Conservation (phyloP, 1,140 invertebrate genomes). For the Saccostrea cuccullata region DNA sequence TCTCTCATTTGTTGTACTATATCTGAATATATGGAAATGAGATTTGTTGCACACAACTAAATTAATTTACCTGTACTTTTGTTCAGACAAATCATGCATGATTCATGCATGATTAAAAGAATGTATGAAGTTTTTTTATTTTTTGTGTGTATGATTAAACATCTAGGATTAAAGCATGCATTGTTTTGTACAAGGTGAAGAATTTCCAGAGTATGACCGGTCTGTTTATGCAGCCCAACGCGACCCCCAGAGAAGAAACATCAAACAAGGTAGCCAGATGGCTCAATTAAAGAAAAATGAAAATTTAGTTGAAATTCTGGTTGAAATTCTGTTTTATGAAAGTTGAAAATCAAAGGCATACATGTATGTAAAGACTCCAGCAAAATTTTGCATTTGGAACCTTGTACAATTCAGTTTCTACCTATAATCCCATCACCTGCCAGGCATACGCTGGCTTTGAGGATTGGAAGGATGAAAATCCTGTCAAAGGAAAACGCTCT, state of each 20-base stretch:
- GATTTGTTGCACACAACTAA: neutral
- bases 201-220: conserved; percentile 57
- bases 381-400: neutral
- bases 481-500: conserved; percentile 24
- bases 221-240: conserved; percentile 56
- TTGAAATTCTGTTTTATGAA: neutral
- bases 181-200: conserved; percentile 52
- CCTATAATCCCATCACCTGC: conserved; percentile 54
- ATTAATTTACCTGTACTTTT: conserved; percentile 1
- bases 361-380: conserved; percentile 27
- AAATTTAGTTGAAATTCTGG: neutral
- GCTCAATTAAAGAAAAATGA: neutral
- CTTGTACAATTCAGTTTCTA: conserved; percentile 54
- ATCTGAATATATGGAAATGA: neutral
- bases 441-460: conserved; percentile 48
- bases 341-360: neutral
- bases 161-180: neutral
- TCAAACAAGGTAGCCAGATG: conserved; percentile 47
- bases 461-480: neutral
- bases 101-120: neutral
- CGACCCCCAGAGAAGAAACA: conserved; percentile 54
- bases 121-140: neutral
- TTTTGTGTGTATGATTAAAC: neutral
- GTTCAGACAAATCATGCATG: neutral
- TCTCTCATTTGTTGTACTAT: neutral